These are phyloP conservation scores for Gobius niger DNA, from an alignment of 2,113 vertebrate genomes.

Conservation along the genomic window DNA sequence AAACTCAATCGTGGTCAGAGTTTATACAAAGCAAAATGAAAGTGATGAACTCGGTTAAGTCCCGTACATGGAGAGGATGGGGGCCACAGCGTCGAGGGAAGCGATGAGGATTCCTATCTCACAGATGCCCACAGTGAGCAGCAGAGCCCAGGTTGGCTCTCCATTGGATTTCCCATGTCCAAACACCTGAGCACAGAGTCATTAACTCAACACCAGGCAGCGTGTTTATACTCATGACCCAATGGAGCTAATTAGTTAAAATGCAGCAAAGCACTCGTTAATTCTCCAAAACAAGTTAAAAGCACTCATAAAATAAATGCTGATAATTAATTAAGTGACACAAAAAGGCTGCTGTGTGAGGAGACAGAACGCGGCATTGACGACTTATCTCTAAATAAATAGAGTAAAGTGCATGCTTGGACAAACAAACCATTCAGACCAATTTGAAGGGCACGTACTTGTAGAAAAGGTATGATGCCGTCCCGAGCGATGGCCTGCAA, in stretches of 20 bases:
- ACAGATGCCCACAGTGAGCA: constrained; percentile 90
- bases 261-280: not conserved
- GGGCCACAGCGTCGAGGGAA: constrained; percentile 90
- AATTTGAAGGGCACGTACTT: constrained; percentile 67
- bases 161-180: constrained; percentile 93
- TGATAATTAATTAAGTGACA: too few relatives aligned
- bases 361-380: not conserved
- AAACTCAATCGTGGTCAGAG: not conserved
- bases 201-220: not conserved
- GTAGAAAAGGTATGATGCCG: constrained; percentile 89
- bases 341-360: too few relatives aligned
- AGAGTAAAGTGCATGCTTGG: not conserved
- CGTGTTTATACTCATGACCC: too few relatives aligned
- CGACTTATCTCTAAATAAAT: not conserved
- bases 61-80: constrained; percentile 93
- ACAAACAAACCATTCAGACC: not conserved
- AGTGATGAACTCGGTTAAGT: not conserved
- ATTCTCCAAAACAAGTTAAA: too few relatives aligned
- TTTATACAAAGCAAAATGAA: not conserved
- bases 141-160: constrained; percentile 93
- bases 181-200: constrained; percentile 80
- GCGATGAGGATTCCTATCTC: constrained; percentile 95
- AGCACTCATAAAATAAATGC: too few relatives aligned
- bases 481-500: constrained; percentile 94
- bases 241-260: too few relatives aligned